Conservation (phyloP, 2,888 invertebrate species). For the Bruchidius siliquastri region DNA sequence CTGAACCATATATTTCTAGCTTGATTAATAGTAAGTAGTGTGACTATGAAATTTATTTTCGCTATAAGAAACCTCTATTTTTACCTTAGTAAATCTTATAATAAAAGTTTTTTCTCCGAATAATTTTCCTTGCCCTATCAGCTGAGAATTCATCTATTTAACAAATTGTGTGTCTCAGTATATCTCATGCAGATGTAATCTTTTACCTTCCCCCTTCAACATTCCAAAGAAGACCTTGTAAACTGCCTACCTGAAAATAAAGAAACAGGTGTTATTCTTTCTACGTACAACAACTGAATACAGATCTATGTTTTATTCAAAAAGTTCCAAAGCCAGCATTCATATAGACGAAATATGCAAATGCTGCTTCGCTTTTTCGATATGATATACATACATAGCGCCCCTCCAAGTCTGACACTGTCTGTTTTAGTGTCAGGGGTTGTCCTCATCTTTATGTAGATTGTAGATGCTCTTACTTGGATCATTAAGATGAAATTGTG, state of each 20-base stretch:
- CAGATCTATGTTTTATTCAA: neutral
- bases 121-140: too few species aligned
- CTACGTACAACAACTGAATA: neutral
- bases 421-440: neutral
- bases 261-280: neutral
- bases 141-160: too few species aligned
- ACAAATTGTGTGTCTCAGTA: too few species aligned
- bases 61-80: too few species aligned
- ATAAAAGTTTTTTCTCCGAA: too few species aligned
- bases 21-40: too few species aligned
- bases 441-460: too few species aligned
- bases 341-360: neutral
- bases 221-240: neutral
- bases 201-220: neutral
- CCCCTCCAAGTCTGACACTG: neutral
- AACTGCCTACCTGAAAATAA: neutral
- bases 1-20: too few species aligned
- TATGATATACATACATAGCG: neutral
- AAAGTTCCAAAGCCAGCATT: neutral
- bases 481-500: too few species aligned
- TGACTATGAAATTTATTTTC: too few species aligned
- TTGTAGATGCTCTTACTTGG: too few species aligned
- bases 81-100: too few species aligned
- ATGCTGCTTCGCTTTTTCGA: neutral
- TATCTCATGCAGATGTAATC: neutral